These are phyloP conservation scores for Condylostylus longicornis DNA, from an alignment of 1,140 invertebrate species.

Conservation along the genomic window DNA sequence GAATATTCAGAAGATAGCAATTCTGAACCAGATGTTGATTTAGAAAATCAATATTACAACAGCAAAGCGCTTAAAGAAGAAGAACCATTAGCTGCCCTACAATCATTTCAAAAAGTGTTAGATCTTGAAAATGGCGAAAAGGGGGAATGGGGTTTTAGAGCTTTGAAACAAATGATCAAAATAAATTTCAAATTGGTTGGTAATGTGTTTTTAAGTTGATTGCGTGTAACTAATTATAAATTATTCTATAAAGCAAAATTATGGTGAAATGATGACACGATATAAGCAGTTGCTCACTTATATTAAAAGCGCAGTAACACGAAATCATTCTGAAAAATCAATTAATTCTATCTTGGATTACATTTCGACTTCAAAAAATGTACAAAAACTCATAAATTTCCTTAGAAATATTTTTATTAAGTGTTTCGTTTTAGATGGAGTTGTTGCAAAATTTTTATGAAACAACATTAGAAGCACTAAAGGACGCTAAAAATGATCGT, in stretches of 20 bases:
- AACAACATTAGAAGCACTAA: constrained; percentile 93
- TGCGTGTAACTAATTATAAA: not conserved
- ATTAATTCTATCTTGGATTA: constrained; percentile 99
- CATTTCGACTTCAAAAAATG: constrained; percentile 97
- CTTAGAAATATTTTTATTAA: not conserved
- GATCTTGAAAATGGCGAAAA: constrained; percentile 94
- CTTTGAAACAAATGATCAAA: constrained; percentile 99
- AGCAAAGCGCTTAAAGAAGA: constrained; percentile 98
- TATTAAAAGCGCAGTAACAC: constrained; percentile 95
- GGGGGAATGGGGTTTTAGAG: constrained; percentile 99
- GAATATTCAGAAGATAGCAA: constrained; percentile 93
- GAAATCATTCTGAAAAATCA: constrained; percentile 99
- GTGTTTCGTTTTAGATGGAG: constrained; percentile 66
- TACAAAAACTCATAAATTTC: constrained; percentile 27
- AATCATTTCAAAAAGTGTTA: constrained; percentile 92
- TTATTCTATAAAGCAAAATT: constrained; percentile 57
- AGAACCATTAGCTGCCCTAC: constrained; percentile 77
- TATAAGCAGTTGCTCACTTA: constrained; percentile 96
- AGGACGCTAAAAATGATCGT: constrained; percentile 97
- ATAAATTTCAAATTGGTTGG: constrained; percentile 95
- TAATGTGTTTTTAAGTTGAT: not conserved
- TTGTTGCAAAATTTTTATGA: constrained; percentile 99
- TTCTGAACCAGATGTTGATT: constrained; percentile 95
- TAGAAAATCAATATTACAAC: constrained; percentile 99
- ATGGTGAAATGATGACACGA: constrained; percentile 90